Base-by-base conservation (phyloP, 2,113 vertebrate genomes). In the Orthonyx spaldingii region DNA sequence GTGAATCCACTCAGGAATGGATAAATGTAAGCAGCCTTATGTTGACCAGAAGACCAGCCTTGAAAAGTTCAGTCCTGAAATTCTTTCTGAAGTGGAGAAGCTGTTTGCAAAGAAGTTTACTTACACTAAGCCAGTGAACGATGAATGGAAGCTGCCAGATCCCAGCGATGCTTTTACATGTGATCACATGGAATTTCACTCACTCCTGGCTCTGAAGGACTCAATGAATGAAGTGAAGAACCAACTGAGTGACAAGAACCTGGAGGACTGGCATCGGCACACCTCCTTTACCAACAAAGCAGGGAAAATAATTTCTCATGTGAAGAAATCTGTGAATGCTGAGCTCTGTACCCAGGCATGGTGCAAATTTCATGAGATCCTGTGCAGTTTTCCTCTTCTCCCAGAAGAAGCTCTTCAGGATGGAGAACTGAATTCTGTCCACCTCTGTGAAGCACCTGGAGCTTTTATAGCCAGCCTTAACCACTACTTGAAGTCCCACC, bases 301-400 rank as follows among this genome's bases (percentile, higher is more conserved):
- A 0, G 99, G 99, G 12, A 99, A 98, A 71, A 98, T 99, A 60
- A 99, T 99, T 12, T 71, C 97, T 11, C 96, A 98, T 0, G 97
- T 99, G 18, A 98, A 98, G n/a, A 98, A 98, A 35, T 96, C 93
- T 5, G 90, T 98, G 85, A 99, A 99, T 7, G 99, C 99, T 1
- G 99, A 99, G 94, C 98, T 99, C 52, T 99, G 99, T 90, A 99
- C 99, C 32, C 99, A 99, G 92, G 99, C 99, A 0, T 99, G 99
- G 99, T 99, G 99, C 94, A 99, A 99, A 92, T 99, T 99, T 91
- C 98, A 98, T 17, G 99, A 99, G 97, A 99, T 99, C 77, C 81
- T 99, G 69, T 98, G 98, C 44, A 98, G 94, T 32, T 99, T 99
- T 72, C 83, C 91, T 14, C 97, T 99, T 69, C 97, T 99, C 28